Base-by-base conservation (phyloP, 1,140 invertebrate species). In the Scylla paramamosain region DNA sequence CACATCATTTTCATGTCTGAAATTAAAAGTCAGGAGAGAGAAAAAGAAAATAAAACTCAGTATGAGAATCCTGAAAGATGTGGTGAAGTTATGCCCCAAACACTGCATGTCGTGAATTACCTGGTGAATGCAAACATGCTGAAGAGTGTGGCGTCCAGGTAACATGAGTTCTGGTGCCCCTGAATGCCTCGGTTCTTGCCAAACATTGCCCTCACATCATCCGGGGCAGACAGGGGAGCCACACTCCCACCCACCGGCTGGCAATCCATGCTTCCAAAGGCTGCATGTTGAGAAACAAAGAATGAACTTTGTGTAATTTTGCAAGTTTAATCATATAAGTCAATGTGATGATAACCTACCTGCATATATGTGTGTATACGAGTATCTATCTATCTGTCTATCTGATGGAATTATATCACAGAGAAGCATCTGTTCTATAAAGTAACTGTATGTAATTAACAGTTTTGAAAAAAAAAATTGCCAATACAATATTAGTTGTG, bases 161-260 rank as follows among this genome's bases (percentile, higher is more conserved):
- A 99, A 97, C 99, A 99, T 0, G 99, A 99, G 97, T 99, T 99
- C 96, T 99, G 98, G 97, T 99, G 99, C 7, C 99, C 99, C 97
- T 99, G 99, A 96, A 99, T 99, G 4, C 99, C 99, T 92, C 97
- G 97, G 94, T 97, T 97, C 89, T 92, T 95, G 59, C 94, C 96
- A 92, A 96, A 93, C 91, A 93, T 94, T 25, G 95, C 92, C 67
- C 96, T 92, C 29, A 96, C 96, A 46, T 96, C 96, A 29, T 94
- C 96, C 25, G 87, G 87, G 32, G 95, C 59, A 10, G 95, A 95
- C 12, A 96, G 52, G 6, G 95, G 95, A 12, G 98, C 97, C 0
- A 99, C 97, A 94, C 98, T 98, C n/a, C 98, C 98, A 6, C 97
- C 97, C 39, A 99, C 98, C 83, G 98, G 97, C 1, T 98, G 98